Conservation (phyloP, 2,797 vertebrate genomes). For the Anas acuta region DNA sequence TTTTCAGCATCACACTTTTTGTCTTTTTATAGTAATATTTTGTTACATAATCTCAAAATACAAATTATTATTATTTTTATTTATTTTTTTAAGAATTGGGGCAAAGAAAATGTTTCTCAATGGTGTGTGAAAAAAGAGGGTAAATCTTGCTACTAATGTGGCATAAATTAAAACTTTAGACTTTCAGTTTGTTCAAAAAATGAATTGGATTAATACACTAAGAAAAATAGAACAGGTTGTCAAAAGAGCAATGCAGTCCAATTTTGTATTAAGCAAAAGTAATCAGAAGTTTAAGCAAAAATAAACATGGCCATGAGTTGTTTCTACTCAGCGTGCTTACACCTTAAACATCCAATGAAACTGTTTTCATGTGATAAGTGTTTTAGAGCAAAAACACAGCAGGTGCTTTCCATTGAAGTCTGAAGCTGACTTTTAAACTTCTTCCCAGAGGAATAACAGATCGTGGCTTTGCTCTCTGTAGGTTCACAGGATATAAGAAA, state of each 20-base stretch:
- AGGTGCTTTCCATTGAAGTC: constrained; percentile 8
- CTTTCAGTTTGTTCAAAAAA: constrained; percentile 29
- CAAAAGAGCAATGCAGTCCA: background rate
- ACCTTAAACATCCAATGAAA: constrained; percentile 28
- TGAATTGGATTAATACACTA: constrained; percentile 27
- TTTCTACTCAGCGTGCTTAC: constrained; percentile 5
- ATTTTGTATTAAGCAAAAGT: constrained; percentile 35
- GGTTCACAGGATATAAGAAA: background rate
- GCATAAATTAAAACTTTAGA: constrained; percentile 39
- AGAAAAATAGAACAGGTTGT: constrained; percentile 25
- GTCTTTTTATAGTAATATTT: background rate
- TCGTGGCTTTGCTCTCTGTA: background rate
- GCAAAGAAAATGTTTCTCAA: background rate
- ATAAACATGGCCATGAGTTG: constrained; percentile 21
- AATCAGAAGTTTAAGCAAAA: constrained; percentile 44
- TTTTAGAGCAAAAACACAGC: constrained; percentile 31
- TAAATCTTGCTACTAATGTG: constrained; percentile 36
- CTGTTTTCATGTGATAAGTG: constrained; percentile 23
- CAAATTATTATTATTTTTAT: background rate
- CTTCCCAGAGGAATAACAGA: background rate
- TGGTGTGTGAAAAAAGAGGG: background rate
- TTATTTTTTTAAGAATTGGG: background rate
- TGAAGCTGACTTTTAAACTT: constrained; percentile 3
- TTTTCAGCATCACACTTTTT: background rate
- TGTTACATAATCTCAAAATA: background rate